Evolutionary conservation across 2,888 invertebrate species (phyloP), one percentile per base, ranked within the genome.

Genomic region (Nomada goodeniana): DNA sequence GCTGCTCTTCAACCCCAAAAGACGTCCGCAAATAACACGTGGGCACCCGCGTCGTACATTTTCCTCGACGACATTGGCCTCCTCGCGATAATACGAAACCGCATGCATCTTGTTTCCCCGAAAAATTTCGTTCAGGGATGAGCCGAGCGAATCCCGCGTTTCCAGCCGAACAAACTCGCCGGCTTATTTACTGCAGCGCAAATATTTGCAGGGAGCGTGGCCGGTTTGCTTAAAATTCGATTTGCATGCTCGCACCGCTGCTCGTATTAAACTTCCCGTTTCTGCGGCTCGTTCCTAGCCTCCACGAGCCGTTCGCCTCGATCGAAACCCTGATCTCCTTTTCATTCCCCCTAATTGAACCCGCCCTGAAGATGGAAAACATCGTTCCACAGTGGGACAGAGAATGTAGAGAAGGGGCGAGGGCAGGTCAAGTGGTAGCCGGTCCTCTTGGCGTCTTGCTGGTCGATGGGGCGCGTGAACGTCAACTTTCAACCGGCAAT

Each of bases 151-250:
- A 59, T 59, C 36, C 10, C 15, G n/a, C 42, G 23, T 36, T 53
- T 55, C 44, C 44, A 13, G 71, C 9, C 42, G 44, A 59, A 59
- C 71, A 72, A 63, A 15, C 63, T 53, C 29, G 23, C 11, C 68
- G n/a, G 52, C 47, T 79, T 76, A 70, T 61, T 70, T 61, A 15
- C 70, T 18, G 26, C 18, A 50, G 26, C 42, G 29, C 77, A 71
- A 80, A 77, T 79, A 71, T 80, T 77, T 76, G 65, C 78, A 2
- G 44, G 10, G 42, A 26, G 55, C 59, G 50, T 71, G 50, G 23
- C 18, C 13, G 70, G 60, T 67, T 71, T 29, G 67, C 42, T 50
- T 42, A 26, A 71, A 80, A 80, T 78, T 77, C 77, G 69, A 79
- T 79, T 76, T 76, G 64, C 80, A 60, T 55, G 60, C 44, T 59